These are phyloP conservation scores for Timema cristinae DNA, from an alignment of 2,888 invertebrate species.

Conservation along the genomic window DNA sequence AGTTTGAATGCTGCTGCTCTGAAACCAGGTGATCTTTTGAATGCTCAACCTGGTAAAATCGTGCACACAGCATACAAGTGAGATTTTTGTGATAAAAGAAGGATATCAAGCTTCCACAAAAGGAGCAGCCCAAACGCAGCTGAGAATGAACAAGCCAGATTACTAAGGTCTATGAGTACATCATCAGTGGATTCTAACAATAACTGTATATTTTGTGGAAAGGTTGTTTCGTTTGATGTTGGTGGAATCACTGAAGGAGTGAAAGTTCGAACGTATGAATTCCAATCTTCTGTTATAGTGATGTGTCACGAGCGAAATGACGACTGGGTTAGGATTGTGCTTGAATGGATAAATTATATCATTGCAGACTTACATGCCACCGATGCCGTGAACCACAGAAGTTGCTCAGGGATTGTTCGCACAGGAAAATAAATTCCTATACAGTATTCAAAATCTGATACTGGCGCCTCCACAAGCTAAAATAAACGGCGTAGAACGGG, in stretches of 20 bases:
- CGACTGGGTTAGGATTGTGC: constrained; percentile 10
- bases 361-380: constrained; percentile 20
- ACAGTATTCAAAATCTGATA: neutral
- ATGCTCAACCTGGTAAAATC: neutral
- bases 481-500: neutral
- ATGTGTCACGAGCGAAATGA: constrained; percentile 10
- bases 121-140: neutral
- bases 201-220: constrained; percentile 10
- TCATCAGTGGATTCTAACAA: constrained; percentile 3
- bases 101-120: neutral
- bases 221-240: constrained; percentile 7
- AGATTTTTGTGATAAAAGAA: constrained; percentile 6
- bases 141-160: neutral
- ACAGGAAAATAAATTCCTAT: neutral
- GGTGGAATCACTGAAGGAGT: constrained; percentile 2
- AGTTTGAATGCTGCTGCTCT: constrained; percentile 6
- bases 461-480: constrained; percentile 2
- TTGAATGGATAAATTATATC: neutral
- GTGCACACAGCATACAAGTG: neutral
- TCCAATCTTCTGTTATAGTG: constrained; percentile 15
- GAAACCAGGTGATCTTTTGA: neutral
- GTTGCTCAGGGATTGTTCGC: constrained; percentile 1
- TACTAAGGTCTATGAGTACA: neutral
- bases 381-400: constrained; percentile 13
- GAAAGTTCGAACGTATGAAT: constrained; percentile 18